Evolutionary conservation across 1,140 invertebrate genomes (phyloP).

Genomic region (Orussus abietinus): DNA sequence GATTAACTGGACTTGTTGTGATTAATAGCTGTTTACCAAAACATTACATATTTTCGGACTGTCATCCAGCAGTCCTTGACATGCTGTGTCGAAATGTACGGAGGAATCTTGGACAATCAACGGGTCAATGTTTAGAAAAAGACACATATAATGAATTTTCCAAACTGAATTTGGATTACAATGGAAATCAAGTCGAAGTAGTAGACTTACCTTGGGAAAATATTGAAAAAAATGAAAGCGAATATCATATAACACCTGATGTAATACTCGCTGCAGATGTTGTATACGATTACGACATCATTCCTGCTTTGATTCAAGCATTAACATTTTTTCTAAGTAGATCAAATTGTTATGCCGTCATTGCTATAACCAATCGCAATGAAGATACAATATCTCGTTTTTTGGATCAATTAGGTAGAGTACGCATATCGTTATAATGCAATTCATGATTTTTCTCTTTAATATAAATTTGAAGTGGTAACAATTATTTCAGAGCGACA

Average conservation of each 20-base stretch:
- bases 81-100: constrained; percentile 49
- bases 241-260: constrained; percentile 36
- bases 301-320: constrained; percentile 41
- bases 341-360: constrained; percentile 37
- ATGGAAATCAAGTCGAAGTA: constrained; percentile 34
- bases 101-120: constrained; percentile 38
- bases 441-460: constrained; percentile 23
- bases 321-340: constrained; percentile 39
- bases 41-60: constrained; percentile 55
- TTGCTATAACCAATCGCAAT: constrained; percentile 55
- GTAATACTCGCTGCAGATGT: constrained; percentile 56
- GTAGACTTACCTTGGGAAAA: constrained; percentile 53
- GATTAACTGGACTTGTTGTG: constrained; percentile 54
- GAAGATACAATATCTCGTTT: constrained; percentile 47
- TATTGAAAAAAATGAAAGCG: constrained; percentile 31
- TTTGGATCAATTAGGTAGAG: constrained; percentile 45
- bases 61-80: constrained; percentile 51
- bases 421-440: constrained; percentile 12
- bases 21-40: constrained; percentile 48
- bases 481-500: constrained; percentile 34
- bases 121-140: constrained; percentile 5
- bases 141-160: constrained; percentile 12
- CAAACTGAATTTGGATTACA: constrained; percentile 20
- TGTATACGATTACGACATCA: constrained; percentile 51
- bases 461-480: too few species aligned